Base-by-base conservation (phyloP, 2,888 invertebrate genomes). In the Chalcosyrphus nemorum region DNA sequence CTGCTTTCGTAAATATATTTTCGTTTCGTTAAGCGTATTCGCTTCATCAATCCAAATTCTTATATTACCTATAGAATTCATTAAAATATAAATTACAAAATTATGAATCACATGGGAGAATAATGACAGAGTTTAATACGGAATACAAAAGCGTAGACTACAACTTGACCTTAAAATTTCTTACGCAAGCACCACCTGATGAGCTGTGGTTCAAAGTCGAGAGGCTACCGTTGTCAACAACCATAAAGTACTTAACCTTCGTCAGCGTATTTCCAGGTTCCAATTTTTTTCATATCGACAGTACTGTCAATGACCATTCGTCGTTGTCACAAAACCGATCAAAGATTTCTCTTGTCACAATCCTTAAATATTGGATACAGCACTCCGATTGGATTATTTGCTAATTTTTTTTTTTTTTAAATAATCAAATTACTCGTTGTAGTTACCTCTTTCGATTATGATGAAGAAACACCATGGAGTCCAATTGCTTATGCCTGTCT, bases 261-360 rank as follows among this genome's bases (percentile, higher is more conserved):
- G 21, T 5, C 7, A 2, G 21, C 52, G 5, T 45, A 27, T 61
- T 77, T 52, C 61, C 76, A 70, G 32, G 35, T 43, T 61, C 35
- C 52, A 61, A 27, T 61, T 76, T 59, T 38, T 32, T 19, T 38
- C 2, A 27, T 1, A 7, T 1, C 4, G 1, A n/a, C n/a, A 32
- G 15, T 27, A 41, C 38, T 9, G 27, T 21, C 43, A 1, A 2
- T 15, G 24, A 15, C 9, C n/a, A 5, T 50, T 24, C 21, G 13
- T 43, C 35, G 24, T 68, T 54, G 61, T 68, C 74, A 63, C 27
- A 27, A 54, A 57, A 43, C 65, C 52, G 19, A 77, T 77, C 82
- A 82, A 68, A 56, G 72, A 82, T 72, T 77, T 71, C 15, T 66
- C 41, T 54, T 66, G 76, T 76, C 65, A 59, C 54, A 82, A 72